Percentiles rank a stretch among this genome's conserved stretches.
Evolutionary conservation across 2,113 vertebrate genomes (phyloP).

Genomic region (Pachypanchax playfairii): DNA sequence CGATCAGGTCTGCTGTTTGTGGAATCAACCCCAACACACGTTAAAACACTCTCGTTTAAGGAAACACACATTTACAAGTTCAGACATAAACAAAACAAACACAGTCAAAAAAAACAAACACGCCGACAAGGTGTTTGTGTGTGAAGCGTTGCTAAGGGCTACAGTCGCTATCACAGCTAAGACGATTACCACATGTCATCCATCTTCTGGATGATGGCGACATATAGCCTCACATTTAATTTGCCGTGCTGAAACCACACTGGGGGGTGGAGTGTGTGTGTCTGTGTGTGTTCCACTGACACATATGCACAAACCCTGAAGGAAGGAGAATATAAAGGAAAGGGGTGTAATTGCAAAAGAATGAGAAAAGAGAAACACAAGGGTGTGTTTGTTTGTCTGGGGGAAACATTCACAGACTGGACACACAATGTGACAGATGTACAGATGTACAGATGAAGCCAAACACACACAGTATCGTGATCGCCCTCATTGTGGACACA

Average conservation of each 20-base stretch:
- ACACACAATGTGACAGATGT: constrained; percentile 15
- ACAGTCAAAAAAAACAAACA: constrained; percentile 50
- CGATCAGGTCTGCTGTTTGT: too few relatives aligned
- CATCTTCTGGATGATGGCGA: constrained; percentile 81
- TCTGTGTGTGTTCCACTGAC: constrained; percentile 69
- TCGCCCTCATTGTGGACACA: too few relatives aligned
- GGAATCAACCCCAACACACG: too few relatives aligned
- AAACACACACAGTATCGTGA: too few relatives aligned
- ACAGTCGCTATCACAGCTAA: constrained; percentile 73
- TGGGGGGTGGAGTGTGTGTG: constrained; percentile 35
- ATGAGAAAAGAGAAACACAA: constrained; percentile 27
- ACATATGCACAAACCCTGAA: constrained; percentile 72
- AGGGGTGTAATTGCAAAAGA: constrained; percentile 60
- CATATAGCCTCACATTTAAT: constrained; percentile 80
- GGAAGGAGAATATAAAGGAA: constrained; percentile 43
- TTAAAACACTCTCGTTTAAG: too few relatives aligned
- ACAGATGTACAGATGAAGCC: not conserved
- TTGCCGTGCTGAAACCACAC: constrained; percentile 60
- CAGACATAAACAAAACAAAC: constrained; percentile 29
- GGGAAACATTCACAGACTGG: constrained; percentile 21
- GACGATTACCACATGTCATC: constrained; percentile 79
- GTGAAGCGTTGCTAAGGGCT: constrained; percentile 56
- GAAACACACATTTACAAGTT: too few relatives aligned
- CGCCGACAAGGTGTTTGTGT: constrained; percentile 40
- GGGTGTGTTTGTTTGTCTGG: constrained; percentile 16